Evolutionary conservation across 1,140 invertebrate species (phyloP), one percentile per base, ranked within the genome.

Genomic region (Bombus difficillimus): DNA sequence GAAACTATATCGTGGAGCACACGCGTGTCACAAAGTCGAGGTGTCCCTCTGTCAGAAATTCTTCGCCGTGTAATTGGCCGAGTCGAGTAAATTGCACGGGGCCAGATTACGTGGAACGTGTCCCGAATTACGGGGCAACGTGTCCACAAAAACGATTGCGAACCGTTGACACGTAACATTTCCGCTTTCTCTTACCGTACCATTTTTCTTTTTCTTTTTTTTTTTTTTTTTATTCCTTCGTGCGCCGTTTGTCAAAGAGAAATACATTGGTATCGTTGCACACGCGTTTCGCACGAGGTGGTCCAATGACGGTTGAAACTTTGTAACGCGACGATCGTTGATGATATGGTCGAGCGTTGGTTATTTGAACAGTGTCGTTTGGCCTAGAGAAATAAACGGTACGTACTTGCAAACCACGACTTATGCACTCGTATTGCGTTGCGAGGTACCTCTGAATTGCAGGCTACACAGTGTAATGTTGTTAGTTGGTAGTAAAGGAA

Each of bases 51-150:
- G 84, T 89, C 81, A 85, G 90, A 90, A 91, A 93, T 91, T 87
- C 90, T 88, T 89, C 90, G 89, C 83, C 83, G 81, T 76, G 81
- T 89, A 88, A 89, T 89, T 89, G 88, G 80, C 78, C 53, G 68
- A 74, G 73, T 77, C 62, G 72, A 68, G 82, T 88, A 93, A 92
- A 92, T 92, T 92, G 89, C 86, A 74, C 57, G 83, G 80, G 83
- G 84, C 53, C 86, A 89, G 90, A 93, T 93, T 92, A 88, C 86
- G 84, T 86, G 88, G 71, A 89, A 92, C 83, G 90, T 85, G 89
- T 69, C 1, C 3, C 68, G 68, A 69, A 69, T 34, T 93, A 91
- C 71, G 78, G 81, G 85, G 82, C 47, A 39, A 47, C 57, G 13
- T 41, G 69, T 28, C 34, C 13, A 8, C 12, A 22, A n/a, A 9